A percentile compares a stretch with the other conserved stretches of the same genome.
These are phyloP conservation scores for Oconnorella tubifera DNA, from an alignment of 2,888 invertebrate species.

Conservation along the genomic window DNA sequence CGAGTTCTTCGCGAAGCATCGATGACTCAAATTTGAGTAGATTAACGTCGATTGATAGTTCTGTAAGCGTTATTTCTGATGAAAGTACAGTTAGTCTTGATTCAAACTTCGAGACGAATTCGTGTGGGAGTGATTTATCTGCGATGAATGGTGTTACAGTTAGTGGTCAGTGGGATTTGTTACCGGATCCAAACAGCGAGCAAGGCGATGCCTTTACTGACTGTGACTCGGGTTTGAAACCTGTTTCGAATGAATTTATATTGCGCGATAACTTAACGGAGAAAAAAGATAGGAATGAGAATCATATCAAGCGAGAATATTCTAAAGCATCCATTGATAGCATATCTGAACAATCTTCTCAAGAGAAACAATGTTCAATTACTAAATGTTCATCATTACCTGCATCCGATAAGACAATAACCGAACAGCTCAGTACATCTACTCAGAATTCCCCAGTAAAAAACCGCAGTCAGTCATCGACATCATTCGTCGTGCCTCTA, in stretches of 20 bases:
- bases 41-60: not conserved
- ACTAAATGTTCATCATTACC: no score
- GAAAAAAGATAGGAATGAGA: not conserved
- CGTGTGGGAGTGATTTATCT: no score
- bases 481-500: no score
- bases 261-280: not conserved
- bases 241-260: not conserved
- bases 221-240: not conserved
- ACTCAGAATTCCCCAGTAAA: not conserved
- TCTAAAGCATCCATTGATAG: not conserved
- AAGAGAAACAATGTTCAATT: not conserved
- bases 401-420: not conserved
- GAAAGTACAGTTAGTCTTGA: not conserved
- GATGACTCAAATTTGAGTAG: not conserved
- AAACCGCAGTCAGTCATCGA: not conserved
- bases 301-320: not conserved
- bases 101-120: not conserved
- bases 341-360: no score
- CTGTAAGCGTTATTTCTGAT: constrained; percentile 1
- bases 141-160: not conserved
- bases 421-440: not conserved
- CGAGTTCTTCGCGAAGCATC: not conserved
- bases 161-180: not conserved
- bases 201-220: not conserved
- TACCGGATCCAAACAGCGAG: not conserved